Evolutionary conservation across 2,797 vertebrate genomes (phyloP).

Genomic region (Arremon brunneinucha): DNA sequence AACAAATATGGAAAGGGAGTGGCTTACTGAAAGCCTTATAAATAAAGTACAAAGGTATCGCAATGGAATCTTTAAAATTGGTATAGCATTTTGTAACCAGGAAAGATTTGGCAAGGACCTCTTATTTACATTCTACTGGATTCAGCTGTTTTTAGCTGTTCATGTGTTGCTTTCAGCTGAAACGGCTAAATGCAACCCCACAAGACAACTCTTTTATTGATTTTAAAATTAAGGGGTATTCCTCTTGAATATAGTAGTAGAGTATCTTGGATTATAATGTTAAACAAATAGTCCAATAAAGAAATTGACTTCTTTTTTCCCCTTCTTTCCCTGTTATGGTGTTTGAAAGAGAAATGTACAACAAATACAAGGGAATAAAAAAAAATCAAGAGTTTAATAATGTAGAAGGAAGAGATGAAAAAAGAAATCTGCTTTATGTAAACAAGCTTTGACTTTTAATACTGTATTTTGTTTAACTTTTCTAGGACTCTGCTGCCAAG

Average conservation of each 20-base stretch:
- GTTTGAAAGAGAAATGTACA: not conserved
- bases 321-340: not conserved
- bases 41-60: conserved; percentile 46
- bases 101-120: conserved; percentile 17
- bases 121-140: conserved; percentile 31
- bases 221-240: not conserved
- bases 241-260: not conserved
- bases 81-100: conserved; percentile 30
- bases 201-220: not conserved
- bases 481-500: not conserved
- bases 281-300: not conserved
- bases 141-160: conserved; percentile 28
- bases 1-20: conserved; percentile 61
- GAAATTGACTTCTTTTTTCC: not conserved
- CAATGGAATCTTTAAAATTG: conserved; percentile 32
- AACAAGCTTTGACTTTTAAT: not conserved
- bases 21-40: conserved; percentile 46
- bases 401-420: not conserved
- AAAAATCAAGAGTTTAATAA: not conserved
- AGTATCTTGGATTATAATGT: not conserved
- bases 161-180: conserved; percentile 32
- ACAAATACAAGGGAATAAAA: not conserved
- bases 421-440: not conserved
- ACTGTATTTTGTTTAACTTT: not conserved
- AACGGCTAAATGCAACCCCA: not conserved